Evolutionary conservation across 1,140 invertebrate genomes (phyloP).

Genomic region (Bombus affinis): DNA sequence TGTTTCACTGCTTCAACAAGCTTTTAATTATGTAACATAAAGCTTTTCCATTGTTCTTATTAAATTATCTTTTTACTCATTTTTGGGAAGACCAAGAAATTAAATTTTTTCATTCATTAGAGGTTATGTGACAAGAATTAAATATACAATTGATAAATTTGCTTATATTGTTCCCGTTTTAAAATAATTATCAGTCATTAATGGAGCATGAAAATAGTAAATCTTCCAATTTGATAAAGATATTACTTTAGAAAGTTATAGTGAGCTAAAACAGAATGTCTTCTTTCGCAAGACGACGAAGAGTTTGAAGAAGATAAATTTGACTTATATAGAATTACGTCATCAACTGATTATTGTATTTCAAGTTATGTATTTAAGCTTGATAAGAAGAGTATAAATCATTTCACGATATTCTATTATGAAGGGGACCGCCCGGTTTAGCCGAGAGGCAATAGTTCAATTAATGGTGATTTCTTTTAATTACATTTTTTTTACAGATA

Average conservation of each 20-base stretch:
- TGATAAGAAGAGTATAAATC: not conserved
- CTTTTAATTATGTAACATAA: no score
- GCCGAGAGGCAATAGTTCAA: not conserved
- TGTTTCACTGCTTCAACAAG: no score
- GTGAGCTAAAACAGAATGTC: not conserved
- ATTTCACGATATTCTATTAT: not conserved
- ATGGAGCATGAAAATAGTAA: not conserved
- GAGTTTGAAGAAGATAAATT: not conserved
- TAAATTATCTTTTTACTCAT: no score
- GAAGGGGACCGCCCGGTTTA: not conserved
- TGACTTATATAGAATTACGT: not conserved
- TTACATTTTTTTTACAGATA: conserved; percentile 10
- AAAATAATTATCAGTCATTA: not conserved
- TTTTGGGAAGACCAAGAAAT: no score
- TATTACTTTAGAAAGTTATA: not conserved
- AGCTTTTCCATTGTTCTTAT: no score
- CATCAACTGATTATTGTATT: not conserved
- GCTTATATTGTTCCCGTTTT: not conserved
- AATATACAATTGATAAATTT: not conserved
- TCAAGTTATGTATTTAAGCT: not conserved
- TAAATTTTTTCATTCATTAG: no score
- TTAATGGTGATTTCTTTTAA: conserved; percentile 22
- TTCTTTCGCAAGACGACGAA: not conserved
- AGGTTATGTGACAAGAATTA: no score
- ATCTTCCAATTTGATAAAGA: not conserved